These are phyloP conservation scores for Celastrina argiolus DNA, from an alignment of 2,888 invertebrate species.

Conservation along the genomic window DNA sequence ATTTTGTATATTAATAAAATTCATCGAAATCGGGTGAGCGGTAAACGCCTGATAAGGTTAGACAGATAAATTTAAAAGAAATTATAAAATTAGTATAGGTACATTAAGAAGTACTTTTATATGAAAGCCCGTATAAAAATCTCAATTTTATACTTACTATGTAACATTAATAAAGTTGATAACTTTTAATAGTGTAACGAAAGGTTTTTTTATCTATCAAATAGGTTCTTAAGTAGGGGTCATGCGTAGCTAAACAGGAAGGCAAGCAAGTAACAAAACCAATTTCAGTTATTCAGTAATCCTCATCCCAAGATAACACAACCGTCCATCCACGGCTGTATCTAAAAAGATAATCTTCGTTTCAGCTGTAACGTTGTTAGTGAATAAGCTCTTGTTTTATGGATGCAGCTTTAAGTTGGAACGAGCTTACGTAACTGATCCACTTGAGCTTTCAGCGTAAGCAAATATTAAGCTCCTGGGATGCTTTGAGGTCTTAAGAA, in stretches of 20 bases:
- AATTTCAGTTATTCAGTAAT: background rate
- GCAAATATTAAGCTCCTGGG: slow-evolving; percentile 19
- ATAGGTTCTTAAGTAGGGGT: too few species aligned
- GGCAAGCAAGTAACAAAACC: background rate
- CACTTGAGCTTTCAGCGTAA: slow-evolving; percentile 19
- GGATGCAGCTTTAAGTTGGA: slow-evolving; percentile 16
- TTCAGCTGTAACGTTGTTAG: background rate
- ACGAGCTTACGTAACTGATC: slow-evolving; percentile 22
- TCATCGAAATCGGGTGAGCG: too few species aligned
- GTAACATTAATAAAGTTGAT: too few species aligned
- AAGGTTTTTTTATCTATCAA: too few species aligned
- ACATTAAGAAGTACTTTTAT: too few species aligned
- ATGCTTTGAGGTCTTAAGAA: slow-evolving; percentile 18
- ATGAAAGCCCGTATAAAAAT: too few species aligned
- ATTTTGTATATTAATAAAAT: too few species aligned
- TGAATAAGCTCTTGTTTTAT: slow-evolving; percentile 15
- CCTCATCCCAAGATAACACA: background rate
- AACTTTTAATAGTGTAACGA: too few species aligned
- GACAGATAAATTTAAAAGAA: too few species aligned
- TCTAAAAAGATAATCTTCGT: slow-evolving; percentile 11
- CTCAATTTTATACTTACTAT: too few species aligned
- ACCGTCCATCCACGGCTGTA: background rate
- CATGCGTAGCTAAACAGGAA: background rate
- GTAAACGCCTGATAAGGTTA: too few species aligned
- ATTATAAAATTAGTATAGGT: too few species aligned